A percentile compares a stretch with the other conserved stretches of the same genome.
phyloP scores from a whole-genome alignment of 2,888 invertebrate genomes.

The Melieria picta region DNA sequence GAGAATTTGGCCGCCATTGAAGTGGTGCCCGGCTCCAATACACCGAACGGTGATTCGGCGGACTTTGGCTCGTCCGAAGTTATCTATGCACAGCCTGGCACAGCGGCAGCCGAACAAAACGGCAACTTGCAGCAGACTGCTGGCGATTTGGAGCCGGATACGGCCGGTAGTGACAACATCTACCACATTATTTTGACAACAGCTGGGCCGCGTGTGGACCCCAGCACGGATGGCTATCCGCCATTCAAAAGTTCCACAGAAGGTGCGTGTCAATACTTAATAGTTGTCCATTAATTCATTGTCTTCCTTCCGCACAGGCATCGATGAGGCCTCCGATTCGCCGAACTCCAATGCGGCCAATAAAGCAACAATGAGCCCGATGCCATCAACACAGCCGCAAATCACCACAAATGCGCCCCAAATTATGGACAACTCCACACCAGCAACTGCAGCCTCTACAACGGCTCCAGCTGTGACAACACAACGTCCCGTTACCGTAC shows the following conservation, averaged over 20 bases:
- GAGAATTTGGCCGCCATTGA: slow-evolving; percentile 56
- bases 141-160: slow-evolving; percentile 55
- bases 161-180: slow-evolving; percentile 60
- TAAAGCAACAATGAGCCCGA: not conserved
- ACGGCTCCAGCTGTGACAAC: not conserved
- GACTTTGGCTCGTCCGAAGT: slow-evolving; percentile 34
- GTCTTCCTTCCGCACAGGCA: slow-evolving; percentile 3
- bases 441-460: not conserved
- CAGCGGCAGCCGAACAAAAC: slow-evolving; percentile 13
- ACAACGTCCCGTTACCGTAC: not conserved
- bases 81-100: slow-evolving; percentile 26
- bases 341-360: slow-evolving; percentile 14
- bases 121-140: slow-evolving; percentile 41
- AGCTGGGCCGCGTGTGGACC: slow-evolving; percentile 50
- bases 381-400: slow-evolving; percentile 1
- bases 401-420: slow-evolving; percentile 6
- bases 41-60: slow-evolving; percentile 18
- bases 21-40: slow-evolving; percentile 29
- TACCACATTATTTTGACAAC: slow-evolving; percentile 59
- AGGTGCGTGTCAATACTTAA: slow-evolving; percentile 29
- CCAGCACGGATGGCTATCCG: slow-evolving; percentile 39
- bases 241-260: slow-evolving; percentile 39
- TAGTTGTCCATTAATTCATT: not conserved
- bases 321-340: slow-evolving; percentile 28
- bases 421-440: not conserved